Conservation (phyloP, 2,797 vertebrate genomes). For the Platalea minor region DNA sequence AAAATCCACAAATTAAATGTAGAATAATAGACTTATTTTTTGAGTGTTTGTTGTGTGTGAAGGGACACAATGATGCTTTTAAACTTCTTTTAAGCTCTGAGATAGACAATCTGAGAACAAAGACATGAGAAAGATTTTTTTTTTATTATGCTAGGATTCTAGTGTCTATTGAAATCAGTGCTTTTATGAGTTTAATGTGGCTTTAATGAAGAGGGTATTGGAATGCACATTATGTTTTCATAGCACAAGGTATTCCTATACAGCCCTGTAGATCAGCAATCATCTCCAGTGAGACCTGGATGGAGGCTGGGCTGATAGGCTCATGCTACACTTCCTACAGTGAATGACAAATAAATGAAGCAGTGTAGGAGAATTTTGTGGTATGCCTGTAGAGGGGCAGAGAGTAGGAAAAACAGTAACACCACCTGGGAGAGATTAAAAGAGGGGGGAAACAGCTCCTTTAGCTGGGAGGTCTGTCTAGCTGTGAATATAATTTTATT, state of each 20-base stretch:
- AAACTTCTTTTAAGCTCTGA: neutral
- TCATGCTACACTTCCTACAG: neutral
- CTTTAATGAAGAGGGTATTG: neutral
- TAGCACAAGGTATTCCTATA: neutral
- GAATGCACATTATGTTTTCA: neutral
- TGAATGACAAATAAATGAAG: neutral
- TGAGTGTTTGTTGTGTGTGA: neutral
- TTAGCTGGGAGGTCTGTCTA: neutral
- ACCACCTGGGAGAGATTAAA: neutral
- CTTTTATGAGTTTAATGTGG: neutral
- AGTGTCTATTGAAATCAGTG: neutral
- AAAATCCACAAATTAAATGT: neutral
- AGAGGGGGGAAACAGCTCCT: neutral
- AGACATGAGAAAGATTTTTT: neutral
- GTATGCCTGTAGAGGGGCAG: neutral
- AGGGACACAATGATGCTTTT: neutral
- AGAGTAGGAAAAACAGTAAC: neutral
- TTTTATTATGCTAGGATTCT: neutral
- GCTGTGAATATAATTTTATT: neutral
- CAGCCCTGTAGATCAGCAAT: neutral
- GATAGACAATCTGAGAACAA: neutral
- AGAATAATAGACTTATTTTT: neutral
- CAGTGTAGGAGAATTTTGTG: neutral
- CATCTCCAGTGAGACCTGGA: neutral
- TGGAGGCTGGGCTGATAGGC: neutral